Evolutionary conservation across 1,140 invertebrate species (phyloP).

Genomic region (Drosophila oshimai): DNA sequence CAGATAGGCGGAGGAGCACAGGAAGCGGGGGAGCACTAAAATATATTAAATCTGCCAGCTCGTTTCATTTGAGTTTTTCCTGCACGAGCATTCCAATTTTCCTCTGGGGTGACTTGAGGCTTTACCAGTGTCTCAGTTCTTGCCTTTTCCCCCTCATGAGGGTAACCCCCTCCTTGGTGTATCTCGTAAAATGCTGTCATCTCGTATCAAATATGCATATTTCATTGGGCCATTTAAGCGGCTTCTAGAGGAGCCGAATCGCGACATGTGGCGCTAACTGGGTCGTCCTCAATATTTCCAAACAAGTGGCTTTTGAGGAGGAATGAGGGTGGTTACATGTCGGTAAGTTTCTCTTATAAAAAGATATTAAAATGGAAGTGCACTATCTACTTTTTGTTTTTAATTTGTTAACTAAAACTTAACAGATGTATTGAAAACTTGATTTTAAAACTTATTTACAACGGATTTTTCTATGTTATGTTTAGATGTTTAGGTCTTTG

Average conservation of each 20-base stretch:
- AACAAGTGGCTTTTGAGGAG: neutral
- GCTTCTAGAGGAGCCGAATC: slow-evolving; percentile 40
- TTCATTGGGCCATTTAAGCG: slow-evolving; percentile 63
- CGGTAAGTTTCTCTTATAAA: neutral
- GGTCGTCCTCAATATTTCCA: slow-evolving; percentile 3
- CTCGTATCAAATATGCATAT: slow-evolving; percentile 74
- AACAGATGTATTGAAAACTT: too few relatives aligned
- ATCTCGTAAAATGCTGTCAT: slow-evolving; percentile 39
- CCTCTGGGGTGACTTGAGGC: slow-evolving; percentile 12
- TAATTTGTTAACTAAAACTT: too few relatives aligned
- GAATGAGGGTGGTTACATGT: too few relatives aligned
- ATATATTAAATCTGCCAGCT: slow-evolving; percentile 58
- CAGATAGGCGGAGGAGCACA: neutral
- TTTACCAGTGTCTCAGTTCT: neutral
- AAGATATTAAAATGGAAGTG: neutral
- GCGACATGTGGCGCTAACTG: slow-evolving; percentile 57
- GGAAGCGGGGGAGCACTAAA: slow-evolving; percentile 38
- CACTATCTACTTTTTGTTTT: too few relatives aligned
- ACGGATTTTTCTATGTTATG: too few relatives aligned
- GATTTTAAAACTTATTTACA: too few relatives aligned
- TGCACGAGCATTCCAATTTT: neutral
- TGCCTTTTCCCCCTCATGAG: neutral
- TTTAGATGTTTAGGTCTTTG: too few relatives aligned
- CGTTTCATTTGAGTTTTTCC: slow-evolving; percentile 3
- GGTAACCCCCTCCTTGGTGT: neutral